These are phyloP conservation scores for Cynopterus sphinx DNA, from an alignment of 2,797 vertebrate genomes.

Conservation along the genomic window DNA sequence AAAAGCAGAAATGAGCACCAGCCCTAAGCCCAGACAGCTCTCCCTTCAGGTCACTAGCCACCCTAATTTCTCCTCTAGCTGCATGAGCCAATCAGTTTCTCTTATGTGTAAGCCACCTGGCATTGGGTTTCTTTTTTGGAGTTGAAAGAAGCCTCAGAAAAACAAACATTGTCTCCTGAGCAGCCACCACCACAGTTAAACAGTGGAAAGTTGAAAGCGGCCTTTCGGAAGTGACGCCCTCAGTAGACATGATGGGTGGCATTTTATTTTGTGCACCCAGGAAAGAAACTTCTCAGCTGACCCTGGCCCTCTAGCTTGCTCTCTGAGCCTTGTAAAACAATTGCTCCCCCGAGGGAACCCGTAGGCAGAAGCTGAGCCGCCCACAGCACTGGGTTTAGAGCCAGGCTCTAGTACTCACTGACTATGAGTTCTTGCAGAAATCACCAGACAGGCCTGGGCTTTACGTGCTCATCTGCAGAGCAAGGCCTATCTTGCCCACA, in stretches of 20 bases:
- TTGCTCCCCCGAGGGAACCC: background rate
- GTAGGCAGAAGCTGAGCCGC: background rate
- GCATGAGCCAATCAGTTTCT: background rate
- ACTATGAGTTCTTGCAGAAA: background rate
- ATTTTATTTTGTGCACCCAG: constrained; percentile 12
- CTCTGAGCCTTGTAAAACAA: background rate
- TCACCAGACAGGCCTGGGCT: background rate
- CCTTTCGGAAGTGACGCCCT: constrained; percentile 1
- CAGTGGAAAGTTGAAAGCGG: background rate
- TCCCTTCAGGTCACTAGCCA: background rate
- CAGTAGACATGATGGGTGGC: background rate
- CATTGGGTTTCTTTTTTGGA: constrained; percentile 37
- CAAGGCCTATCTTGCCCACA: background rate
- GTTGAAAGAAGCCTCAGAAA: constrained; percentile 48
- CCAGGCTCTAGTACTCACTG: background rate
- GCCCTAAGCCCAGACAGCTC: background rate
- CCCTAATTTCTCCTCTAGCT: background rate
- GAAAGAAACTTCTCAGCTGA: background rate
- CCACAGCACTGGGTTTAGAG: background rate
- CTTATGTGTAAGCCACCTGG: background rate
- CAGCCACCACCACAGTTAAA: background rate
- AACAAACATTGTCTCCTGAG: constrained; percentile 36
- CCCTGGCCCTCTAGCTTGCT: background rate
- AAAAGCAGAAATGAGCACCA: background rate
- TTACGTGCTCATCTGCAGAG: background rate